Conservation (phyloP, 2,888 invertebrate genomes). For the Rutpela maculata region DNA sequence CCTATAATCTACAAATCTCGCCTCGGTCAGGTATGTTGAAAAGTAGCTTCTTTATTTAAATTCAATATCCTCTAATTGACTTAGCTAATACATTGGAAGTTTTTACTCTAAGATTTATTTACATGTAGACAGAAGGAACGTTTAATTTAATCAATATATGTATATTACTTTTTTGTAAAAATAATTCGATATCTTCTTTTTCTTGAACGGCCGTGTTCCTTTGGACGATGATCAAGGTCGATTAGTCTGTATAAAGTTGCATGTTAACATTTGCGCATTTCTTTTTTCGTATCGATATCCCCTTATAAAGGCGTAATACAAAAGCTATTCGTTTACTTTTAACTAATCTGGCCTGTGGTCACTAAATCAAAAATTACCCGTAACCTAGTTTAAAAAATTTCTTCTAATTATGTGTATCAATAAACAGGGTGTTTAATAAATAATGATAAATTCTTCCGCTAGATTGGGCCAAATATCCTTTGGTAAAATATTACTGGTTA, state of each 20-base stretch:
- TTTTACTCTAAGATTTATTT: not conserved
- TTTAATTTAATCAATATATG: not conserved
- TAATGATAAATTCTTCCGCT: too few species aligned
- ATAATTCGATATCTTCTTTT: slow-evolving; percentile 9
- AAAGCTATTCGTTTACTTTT: not conserved
- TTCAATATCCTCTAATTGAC: too few species aligned
- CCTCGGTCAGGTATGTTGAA: too few species aligned
- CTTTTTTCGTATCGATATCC: not conserved
- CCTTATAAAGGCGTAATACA: not conserved
- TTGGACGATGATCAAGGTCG: slow-evolving; percentile 19
- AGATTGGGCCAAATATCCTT: too few species aligned
- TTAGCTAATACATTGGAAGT: too few species aligned
- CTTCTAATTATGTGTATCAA: too few species aligned
- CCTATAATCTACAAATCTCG: too few species aligned
- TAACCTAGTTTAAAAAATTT: not conserved
- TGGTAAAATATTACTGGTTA: too few species aligned
- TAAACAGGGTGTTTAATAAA: too few species aligned
- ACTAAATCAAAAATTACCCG: not conserved
- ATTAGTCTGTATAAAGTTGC: slow-evolving; percentile 8
- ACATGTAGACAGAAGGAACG: not conserved
- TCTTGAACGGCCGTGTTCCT: slow-evolving; percentile 11
- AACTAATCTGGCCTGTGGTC: not conserved
- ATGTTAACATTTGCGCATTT: slow-evolving; percentile 9
- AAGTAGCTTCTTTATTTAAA: too few species aligned
- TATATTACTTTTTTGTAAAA: not conserved